Percentiles rank a stretch among this genome's conserved stretches.
Conservation (phyloP, 2,888 invertebrate species). For the Tetanocera ferruginea region DNA sequence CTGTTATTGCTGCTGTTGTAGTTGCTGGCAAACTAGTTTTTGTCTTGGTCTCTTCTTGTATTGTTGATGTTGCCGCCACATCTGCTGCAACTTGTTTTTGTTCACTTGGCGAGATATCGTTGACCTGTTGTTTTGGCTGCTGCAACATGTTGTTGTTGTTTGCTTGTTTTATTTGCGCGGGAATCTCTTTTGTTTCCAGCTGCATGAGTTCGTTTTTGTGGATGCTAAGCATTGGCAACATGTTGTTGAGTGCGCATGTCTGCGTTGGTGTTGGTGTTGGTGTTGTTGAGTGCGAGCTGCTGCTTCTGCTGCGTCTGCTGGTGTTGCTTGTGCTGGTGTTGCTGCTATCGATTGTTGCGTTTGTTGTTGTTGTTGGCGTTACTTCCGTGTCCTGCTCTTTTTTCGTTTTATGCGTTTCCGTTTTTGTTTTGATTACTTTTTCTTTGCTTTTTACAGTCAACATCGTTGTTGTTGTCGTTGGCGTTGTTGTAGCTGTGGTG, state of each 20-base stretch:
- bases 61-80: slow-evolving; percentile 33
- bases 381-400: slow-evolving; percentile 38
- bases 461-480: slow-evolving; percentile 47
- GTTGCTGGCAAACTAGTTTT: slow-evolving; percentile 19
- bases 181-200: not conserved
- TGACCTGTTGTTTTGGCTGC: slow-evolving; percentile 25
- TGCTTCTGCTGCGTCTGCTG: slow-evolving; percentile 19
- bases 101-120: not conserved
- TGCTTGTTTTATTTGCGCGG: slow-evolving; percentile 39
- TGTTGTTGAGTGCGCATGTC: slow-evolving; percentile 34
- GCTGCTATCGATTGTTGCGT: slow-evolving; percentile 15
- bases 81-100: slow-evolving; percentile 27
- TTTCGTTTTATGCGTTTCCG: slow-evolving; percentile 12
- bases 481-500: slow-evolving; percentile 41
- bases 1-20: slow-evolving; percentile 21
- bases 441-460: slow-evolving; percentile 31
- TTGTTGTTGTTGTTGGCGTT: slow-evolving; percentile 42
- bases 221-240: slow-evolving; percentile 35
- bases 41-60: slow-evolving; percentile 11
- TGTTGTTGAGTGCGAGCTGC: slow-evolving; percentile 40
- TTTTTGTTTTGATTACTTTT: slow-evolving; percentile 40
- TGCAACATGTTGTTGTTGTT: slow-evolving; percentile 44
- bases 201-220: not conserved
- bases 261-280: slow-evolving; percentile 26
- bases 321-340: slow-evolving; percentile 28